phyloP scores from a whole-genome alignment of 1,140 invertebrate species.

The Andrena cerasifolii region DNA sequence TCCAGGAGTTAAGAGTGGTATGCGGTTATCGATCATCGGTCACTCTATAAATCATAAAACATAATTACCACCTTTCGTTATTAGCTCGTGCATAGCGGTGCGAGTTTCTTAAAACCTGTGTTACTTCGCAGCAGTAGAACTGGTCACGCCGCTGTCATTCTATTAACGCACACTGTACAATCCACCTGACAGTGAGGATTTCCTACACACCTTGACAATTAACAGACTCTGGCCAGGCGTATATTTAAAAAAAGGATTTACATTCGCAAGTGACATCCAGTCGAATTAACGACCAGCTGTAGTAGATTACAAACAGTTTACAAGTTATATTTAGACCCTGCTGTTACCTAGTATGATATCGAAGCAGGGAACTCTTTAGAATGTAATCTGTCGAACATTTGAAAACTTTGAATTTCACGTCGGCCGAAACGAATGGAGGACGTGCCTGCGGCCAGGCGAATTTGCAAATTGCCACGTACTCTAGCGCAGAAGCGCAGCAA shows the following conservation, averaged over 20 bases:
- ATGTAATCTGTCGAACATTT: not conserved
- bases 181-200: no score
- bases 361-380: no score
- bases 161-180: not conserved
- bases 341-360: no score
- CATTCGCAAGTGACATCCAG: no score
- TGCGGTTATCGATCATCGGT: not conserved
- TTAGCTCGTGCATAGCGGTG: not conserved
- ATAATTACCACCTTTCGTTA: conserved; percentile 12
- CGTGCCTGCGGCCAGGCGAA: not conserved
- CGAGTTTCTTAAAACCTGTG: not conserved
- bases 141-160: not conserved
- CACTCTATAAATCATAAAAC: conserved; percentile 31
- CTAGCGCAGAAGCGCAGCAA: conserved; percentile 34
- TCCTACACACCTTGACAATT: no score
- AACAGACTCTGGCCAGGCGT: no score
- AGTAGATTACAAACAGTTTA: no score
- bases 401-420: not conserved
- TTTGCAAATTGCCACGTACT: conserved; percentile 23
- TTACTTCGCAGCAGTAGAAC: not conserved
- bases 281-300: no score
- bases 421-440: no score
- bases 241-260: no score
- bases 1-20: not conserved
- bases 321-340: no score